Conservation (phyloP, 2,888 invertebrate species). For the Periphyllus acericola region DNA sequence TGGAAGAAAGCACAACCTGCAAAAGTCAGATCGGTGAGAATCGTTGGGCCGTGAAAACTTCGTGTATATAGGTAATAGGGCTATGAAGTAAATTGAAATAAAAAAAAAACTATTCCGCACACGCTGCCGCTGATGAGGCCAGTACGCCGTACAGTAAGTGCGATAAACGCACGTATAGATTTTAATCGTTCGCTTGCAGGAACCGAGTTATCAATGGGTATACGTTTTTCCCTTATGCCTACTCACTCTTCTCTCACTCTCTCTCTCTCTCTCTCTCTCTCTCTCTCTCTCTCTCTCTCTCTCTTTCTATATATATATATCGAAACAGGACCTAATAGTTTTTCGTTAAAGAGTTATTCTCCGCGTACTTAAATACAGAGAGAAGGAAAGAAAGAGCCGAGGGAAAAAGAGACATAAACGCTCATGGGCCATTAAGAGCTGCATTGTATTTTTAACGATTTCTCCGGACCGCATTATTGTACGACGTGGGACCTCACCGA, state of each 20-base stretch:
- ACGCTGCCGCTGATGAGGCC: not conserved
- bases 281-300: not conserved
- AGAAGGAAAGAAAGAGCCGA: not conserved
- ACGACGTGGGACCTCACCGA: slow-evolving; percentile 27
- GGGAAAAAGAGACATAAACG: slow-evolving; percentile 31
- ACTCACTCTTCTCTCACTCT: not conserved
- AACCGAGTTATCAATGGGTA: slow-evolving; percentile 27
- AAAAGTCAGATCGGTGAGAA: not conserved
- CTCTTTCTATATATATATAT: not conserved
- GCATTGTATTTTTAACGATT: slow-evolving; percentile 54
- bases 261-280: not conserved
- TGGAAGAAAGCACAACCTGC: not conserved
- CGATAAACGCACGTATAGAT: slow-evolving; percentile 19
- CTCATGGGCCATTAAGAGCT: slow-evolving; percentile 29
- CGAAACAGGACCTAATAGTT: slow-evolving; percentile 9
- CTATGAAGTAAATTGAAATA: not conserved
- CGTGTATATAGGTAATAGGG: not conserved
- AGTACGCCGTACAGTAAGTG: not conserved
- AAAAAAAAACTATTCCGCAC: not conserved
- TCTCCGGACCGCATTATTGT: slow-evolving; percentile 44
- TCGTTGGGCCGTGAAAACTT: slow-evolving; percentile 7
- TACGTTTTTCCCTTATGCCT: not conserved
- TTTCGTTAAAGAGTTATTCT: slow-evolving; percentile 19
- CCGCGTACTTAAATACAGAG: not conserved
- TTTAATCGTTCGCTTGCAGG: slow-evolving; percentile 30